These are phyloP conservation scores for Drosophila meridionalis DNA, from an alignment of 2,888 invertebrate genomes.

Conservation along the genomic window DNA sequence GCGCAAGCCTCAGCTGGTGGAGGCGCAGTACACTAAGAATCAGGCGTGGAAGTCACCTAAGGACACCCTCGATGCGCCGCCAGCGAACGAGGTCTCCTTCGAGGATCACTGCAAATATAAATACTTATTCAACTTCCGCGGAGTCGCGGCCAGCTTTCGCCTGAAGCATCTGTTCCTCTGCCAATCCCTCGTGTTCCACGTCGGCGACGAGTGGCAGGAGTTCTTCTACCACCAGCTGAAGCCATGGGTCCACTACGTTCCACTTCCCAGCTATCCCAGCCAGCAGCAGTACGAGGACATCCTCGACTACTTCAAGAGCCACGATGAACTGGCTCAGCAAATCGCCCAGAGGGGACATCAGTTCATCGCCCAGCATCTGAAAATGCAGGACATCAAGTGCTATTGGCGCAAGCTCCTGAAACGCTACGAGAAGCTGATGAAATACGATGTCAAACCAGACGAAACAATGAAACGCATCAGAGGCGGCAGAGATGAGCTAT, in stretches of 20 bases:
- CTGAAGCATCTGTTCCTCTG: conserved; percentile 97
- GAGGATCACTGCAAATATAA: conserved; percentile 97
- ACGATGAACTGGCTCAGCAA: conserved; percentile 90
- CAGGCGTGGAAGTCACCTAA: conserved; percentile 99
- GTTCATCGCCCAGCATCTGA: conserved; percentile 93
- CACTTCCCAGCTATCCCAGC: conserved; percentile 89
- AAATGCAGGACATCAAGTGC: conserved; percentile 92
- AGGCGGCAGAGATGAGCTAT: conserved; percentile 53
- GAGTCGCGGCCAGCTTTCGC: conserved; percentile 98
- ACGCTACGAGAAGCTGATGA: conserved; percentile 90
- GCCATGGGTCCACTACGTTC: conserved; percentile 98
- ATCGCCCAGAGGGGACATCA: conserved; percentile 94
- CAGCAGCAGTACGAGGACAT: conserved; percentile 90
- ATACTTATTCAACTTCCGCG: conserved; percentile 97
- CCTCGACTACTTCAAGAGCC: conserved; percentile 90
- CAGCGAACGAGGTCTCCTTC: conserved; percentile 94
- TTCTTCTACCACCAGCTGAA: conserved; percentile 96
- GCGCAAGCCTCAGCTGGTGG: conserved; percentile 90
- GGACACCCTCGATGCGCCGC: conserved; percentile 94
- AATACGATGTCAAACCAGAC: conserved; percentile 88
- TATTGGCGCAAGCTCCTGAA: conserved; percentile 94
- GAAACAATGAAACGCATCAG: conserved; percentile 86
- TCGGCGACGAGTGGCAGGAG: conserved; percentile 97
- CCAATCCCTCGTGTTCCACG: conserved; percentile 96
- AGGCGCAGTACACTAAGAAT: conserved; percentile 98